Conservation (phyloP, 2,888 invertebrate species). For the Metallyticus violacea region DNA sequence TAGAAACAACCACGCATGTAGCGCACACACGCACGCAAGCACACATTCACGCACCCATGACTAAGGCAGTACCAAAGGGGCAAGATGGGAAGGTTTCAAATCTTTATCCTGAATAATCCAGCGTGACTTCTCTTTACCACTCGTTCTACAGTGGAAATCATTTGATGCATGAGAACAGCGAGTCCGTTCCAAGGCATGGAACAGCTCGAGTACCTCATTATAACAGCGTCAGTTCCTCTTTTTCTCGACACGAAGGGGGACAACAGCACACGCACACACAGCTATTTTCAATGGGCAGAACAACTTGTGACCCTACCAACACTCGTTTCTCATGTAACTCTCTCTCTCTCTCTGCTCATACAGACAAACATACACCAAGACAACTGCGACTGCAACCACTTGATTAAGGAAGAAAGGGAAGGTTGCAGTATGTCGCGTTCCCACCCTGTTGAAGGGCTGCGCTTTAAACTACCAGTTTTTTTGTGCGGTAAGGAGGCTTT, state of each 20-base stretch:
- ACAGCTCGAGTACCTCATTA: slow-evolving; percentile 1
- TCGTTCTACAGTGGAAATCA: neutral
- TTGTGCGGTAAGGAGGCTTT: neutral
- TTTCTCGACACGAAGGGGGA: neutral
- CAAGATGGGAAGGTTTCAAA: neutral
- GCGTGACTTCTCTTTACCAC: neutral
- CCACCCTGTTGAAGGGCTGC: neutral
- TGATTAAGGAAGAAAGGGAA: neutral
- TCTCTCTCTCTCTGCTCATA: too few relatives aligned
- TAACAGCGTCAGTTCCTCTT: neutral
- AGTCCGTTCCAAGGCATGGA: neutral
- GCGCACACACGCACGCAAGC: neutral
- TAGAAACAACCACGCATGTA: neutral
- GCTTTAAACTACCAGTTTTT: too few relatives aligned
- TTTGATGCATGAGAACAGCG: neutral
- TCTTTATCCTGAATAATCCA: neutral
- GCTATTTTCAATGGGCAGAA: neutral
- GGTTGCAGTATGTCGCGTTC: neutral
- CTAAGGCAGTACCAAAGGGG: neutral
- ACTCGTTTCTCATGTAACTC: too few relatives aligned
- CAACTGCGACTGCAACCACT: neutral
- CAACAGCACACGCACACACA: neutral
- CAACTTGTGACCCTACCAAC: neutral
- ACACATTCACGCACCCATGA: neutral
- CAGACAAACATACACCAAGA: neutral